Evolutionary conservation across 2,888 invertebrate species (phyloP).

Genomic region (Tetropium fuscum): DNA sequence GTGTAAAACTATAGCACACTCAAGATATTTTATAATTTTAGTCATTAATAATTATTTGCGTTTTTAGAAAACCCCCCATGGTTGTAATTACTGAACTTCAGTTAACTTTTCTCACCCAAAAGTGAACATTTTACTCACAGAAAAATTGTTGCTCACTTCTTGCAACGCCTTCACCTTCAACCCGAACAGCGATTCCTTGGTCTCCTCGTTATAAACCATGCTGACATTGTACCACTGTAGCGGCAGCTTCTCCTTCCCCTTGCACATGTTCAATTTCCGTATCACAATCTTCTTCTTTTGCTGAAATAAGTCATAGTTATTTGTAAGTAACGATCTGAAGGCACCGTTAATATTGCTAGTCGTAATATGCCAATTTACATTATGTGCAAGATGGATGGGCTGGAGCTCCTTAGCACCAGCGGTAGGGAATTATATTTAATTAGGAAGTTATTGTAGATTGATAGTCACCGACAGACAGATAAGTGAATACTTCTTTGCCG

Average conservation of each 20-base stretch:
- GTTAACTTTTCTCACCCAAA: not conserved
- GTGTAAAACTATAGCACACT: no score
- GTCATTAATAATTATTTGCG: no score
- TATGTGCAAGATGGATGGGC: slow-evolving; percentile 27
- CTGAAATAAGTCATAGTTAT: slow-evolving; percentile 57
- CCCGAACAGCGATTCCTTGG: slow-evolving; percentile 29
- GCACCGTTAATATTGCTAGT: slow-evolving; percentile 59
- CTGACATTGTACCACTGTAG: slow-evolving; percentile 20
- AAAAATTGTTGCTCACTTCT: slow-evolving; percentile 44
- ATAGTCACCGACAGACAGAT: not conserved
- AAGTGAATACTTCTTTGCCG: not conserved
- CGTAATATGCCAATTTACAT: slow-evolving; percentile 51
- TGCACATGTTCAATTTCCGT: slow-evolving; percentile 51
- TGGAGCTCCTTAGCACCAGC: not conserved
- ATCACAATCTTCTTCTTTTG: slow-evolving; percentile 41
- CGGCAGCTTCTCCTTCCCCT: slow-evolving; percentile 40
- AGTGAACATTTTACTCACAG: slow-evolving; percentile 46
- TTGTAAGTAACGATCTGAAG: slow-evolving; percentile 53
- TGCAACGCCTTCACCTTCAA: slow-evolving; percentile 40
- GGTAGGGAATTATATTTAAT: not conserved
- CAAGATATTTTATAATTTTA: no score
- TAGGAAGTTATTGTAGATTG: not conserved
- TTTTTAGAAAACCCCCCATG: no score
- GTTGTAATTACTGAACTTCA: not conserved
- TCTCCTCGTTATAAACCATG: slow-evolving; percentile 18